Evolutionary conservation across 2,888 invertebrate genomes (phyloP).

Genomic region (Prionchulus punctatus): DNA sequence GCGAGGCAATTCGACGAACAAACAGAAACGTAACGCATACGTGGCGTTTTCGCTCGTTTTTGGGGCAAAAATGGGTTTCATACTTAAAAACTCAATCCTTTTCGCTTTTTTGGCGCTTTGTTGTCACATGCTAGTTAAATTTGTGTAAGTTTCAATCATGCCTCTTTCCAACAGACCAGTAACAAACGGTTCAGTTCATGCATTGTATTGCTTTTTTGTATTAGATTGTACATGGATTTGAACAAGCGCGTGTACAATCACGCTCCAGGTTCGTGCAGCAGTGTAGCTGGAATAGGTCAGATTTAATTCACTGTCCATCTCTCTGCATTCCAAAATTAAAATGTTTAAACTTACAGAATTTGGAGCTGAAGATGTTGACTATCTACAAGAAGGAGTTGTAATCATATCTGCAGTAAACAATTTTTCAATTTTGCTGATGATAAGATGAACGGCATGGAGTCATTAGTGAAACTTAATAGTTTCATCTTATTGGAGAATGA

Average conservation of each 20-base stretch:
- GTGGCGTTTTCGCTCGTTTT: too few relatives aligned
- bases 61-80: too few relatives aligned
- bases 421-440: too few relatives aligned
- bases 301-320: not conserved
- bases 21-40: too few relatives aligned
- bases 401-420: conserved; percentile 8
- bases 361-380: conserved; percentile 13
- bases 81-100: too few relatives aligned
- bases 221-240: conserved; percentile 15
- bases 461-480: too few relatives aligned
- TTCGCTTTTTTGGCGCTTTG: not conserved
- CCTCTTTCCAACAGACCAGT: not conserved
- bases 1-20: too few relatives aligned
- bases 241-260: conserved; percentile 19
- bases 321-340: too few relatives aligned
- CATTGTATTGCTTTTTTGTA: too few relatives aligned
- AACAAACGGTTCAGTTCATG: not conserved
- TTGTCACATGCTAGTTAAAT: not conserved
- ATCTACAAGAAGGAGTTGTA: not conserved
- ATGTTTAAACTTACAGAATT: conserved; percentile 10
- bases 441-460: too few relatives aligned
- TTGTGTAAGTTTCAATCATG: too few relatives aligned
- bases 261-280: conserved; percentile 16
- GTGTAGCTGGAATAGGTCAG: conserved; percentile 12
- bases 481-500: too few relatives aligned